A percentile compares a stretch with the other conserved stretches of the same genome.
These are phyloP conservation scores for Bergia puertoricense DNA, from an alignment of 92 coral and sea anemone genomes.

Conservation along the genomic window DNA sequence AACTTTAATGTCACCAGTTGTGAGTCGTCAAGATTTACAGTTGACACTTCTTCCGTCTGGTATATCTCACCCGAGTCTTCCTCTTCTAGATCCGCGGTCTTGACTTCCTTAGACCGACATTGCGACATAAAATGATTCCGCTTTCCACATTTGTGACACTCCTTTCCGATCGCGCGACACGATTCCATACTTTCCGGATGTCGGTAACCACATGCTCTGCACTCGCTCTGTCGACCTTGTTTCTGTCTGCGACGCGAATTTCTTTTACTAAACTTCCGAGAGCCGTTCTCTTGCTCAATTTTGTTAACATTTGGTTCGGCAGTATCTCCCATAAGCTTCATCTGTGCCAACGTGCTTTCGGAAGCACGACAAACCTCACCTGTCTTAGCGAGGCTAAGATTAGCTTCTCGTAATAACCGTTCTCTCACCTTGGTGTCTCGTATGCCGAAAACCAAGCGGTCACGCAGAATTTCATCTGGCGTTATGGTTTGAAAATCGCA, in stretches of 20 bases:
- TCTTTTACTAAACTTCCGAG: too few relatives aligned
- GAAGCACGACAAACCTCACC: conserved; percentile 55
- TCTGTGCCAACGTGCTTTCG: conserved; percentile 54
- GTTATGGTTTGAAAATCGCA: conserved; percentile 49
- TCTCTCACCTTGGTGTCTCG: conserved; percentile 55
- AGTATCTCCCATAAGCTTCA: conserved; percentile 50
- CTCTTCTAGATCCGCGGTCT: conserved; percentile 9
- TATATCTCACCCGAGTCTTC: conserved; percentile 24
- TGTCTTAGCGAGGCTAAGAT: conserved; percentile 41
- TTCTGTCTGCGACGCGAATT: too few relatives aligned
- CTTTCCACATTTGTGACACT: conserved; percentile 53
- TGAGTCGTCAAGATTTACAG: conserved; percentile 51
- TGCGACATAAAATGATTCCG: conserved; percentile 39
- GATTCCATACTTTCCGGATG: too few relatives aligned
- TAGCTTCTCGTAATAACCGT: conserved; percentile 47
- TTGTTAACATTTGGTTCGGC: not conserved
- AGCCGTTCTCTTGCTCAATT: too few relatives aligned
- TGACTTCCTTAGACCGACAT: conserved; percentile 39
- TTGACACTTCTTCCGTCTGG: conserved; percentile 28
- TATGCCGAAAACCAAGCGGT: conserved; percentile 46
- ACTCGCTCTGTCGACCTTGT: conserved; percentile 2
- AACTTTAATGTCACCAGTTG: conserved; percentile 58
- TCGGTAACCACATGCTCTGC: too few relatives aligned
- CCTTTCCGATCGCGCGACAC: conserved; percentile 20
- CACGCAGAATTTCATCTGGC: conserved; percentile 53